A percentile compares a stretch with the other conserved stretches of the same genome.
Evolutionary conservation across 1,140 invertebrate species (phyloP).

Genomic region (Lamellibrachia luymesi): DNA sequence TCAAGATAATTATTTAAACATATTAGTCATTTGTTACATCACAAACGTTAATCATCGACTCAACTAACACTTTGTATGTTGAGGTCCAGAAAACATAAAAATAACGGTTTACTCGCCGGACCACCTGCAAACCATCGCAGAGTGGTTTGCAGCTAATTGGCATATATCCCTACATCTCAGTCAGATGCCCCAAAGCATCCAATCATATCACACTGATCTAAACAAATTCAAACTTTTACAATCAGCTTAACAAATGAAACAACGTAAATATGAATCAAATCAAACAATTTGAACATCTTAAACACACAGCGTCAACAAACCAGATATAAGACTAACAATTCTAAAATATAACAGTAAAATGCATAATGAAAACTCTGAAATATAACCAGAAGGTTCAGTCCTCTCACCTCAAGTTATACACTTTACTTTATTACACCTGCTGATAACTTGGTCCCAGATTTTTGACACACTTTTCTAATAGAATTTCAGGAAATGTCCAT

Average conservation of each 20-base stretch:
- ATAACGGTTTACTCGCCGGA: background rate
- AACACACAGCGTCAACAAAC: background rate
- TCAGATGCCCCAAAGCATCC: background rate
- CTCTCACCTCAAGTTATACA: too few species aligned
- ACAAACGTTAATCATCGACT: background rate
- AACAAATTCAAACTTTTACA: too few species aligned
- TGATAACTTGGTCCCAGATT: background rate
- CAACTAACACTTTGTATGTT: background rate
- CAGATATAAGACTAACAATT: background rate
- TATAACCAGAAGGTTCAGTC: too few species aligned
- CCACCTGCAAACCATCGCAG: background rate
- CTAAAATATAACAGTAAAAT: background rate
- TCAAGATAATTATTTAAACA: background rate
- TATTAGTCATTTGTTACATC: background rate
- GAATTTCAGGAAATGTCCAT: background rate
- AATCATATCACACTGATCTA: background rate
- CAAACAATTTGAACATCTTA: background rate
- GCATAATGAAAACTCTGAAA: background rate
- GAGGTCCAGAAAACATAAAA: background rate
- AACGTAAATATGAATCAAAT: background rate
- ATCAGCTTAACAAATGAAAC: background rate
- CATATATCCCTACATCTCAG: background rate
- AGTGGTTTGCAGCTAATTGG: background rate
- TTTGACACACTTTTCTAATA: too few species aligned
- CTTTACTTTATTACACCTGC: background rate